These are phyloP conservation scores for Rhynchopsitta pachyrhyncha DNA, from an alignment of 2,113 vertebrate species.

Conservation along the genomic window DNA sequence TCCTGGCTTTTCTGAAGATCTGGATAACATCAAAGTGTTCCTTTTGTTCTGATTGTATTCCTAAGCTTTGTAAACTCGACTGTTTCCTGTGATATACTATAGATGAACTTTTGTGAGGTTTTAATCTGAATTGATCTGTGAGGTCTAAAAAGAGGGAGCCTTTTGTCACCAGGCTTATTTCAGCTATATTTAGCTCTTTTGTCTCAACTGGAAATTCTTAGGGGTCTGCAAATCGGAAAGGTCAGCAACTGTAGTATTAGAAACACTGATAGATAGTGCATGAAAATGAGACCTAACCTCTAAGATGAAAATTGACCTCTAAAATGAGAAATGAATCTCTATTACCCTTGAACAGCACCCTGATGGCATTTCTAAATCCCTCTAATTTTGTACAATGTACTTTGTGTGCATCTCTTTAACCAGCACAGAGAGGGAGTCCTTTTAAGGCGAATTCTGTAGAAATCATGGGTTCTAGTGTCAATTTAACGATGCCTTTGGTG, in stretches of 20 bases:
- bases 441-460: accelerated
- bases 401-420: background rate
- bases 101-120: background rate
- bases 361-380: conserved; percentile 16
- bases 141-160: background rate
- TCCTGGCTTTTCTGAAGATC: background rate
- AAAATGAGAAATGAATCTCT: conserved; percentile 24
- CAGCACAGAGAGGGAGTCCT: background rate
- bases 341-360: conserved; percentile 12
- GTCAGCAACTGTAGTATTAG: conserved; percentile 22
- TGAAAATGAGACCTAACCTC: conserved; percentile 59
- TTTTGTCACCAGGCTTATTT: background rate
- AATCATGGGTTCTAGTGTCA: background rate
- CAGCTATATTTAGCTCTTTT: conserved; percentile 34
- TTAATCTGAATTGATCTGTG: background rate
- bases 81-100: background rate
- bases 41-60: background rate
- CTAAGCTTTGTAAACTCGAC: background rate
- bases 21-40: background rate
- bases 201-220: conserved; percentile 54
- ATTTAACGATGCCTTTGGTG: background rate
- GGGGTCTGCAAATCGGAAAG: conserved; percentile 53
- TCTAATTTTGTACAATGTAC: background rate
- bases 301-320: conserved; percentile 47
- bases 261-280: conserved; percentile 56